Base-by-base conservation (phyloP, 2,113 vertebrate species). In the Columba janthina region DNA sequence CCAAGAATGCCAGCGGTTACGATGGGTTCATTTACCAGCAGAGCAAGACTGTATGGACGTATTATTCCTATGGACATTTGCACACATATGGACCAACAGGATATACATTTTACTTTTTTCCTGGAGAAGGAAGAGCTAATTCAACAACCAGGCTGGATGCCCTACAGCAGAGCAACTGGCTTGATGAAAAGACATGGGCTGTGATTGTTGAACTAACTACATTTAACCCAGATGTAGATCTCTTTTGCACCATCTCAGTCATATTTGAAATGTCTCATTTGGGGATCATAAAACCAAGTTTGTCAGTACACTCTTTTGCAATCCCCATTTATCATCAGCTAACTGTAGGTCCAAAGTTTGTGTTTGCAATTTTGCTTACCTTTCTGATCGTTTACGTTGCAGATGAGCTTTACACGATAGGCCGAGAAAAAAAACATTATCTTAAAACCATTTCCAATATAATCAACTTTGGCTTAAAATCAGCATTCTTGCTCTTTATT, bases 121-220 rank as follows among this genome's bases (percentile, higher is more conserved):
- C 98, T 5, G 48, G 89, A 24, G 66, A 95, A 74, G 85, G 62
- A 60, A 76, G 32, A 44, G 61, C 42, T 15, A 96, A 97, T 93
- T 98, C 98, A 31, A 90, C 88, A 0, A 3, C 56, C 56, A 93
- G 94, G 90, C 86, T 98, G 51, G 12, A 56, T 15, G 32, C 61
- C 18, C 96, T 98, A 7, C 76, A 96, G 24, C 64, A 48, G 13
- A 73, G 26, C 57, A 61, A 25, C 5, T 98, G 98, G 98, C 95
- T 98, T 3, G 97, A 98, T 67, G 97, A 97, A 57, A 94, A 91
- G 44, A 98, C 97, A 0, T 98, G 97, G 98, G 97, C 97, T 5
- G 95, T 98, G 51, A 96, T 98, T 34, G 22, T 97, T 44, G 98
- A 98, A 32, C 53, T 97, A 15, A 97, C 95, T 2, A 96, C 96